Evolutionary conservation across 2,797 vertebrate genomes (phyloP).

Genomic region (Rhynchonycteris naso): DNA sequence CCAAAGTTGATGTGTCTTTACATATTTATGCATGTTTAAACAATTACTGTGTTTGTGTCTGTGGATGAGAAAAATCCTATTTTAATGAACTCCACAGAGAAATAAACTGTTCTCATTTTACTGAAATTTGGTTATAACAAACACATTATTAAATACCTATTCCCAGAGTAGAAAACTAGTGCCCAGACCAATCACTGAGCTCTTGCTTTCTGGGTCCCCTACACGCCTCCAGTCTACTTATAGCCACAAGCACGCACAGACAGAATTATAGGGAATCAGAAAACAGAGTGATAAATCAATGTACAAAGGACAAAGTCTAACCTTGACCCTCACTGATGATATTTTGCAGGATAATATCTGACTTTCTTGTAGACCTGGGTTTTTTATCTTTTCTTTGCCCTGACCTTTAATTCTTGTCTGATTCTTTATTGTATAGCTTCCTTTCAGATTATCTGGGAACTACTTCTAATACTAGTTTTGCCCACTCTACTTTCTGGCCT

Average conservation of each 20-base stretch:
- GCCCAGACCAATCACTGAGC: neutral
- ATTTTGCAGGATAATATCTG: neutral
- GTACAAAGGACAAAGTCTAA: neutral
- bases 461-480: neutral
- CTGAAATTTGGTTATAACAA: slow-evolving; percentile 61
- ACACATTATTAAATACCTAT: slow-evolving; percentile 55
- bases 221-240: neutral
- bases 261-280: neutral
- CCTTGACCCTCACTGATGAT: neutral
- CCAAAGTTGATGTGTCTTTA: slow-evolving; percentile 70
- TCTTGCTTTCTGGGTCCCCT: neutral
- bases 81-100: slow-evolving; percentile 68
- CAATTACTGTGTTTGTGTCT: slow-evolving; percentile 68
- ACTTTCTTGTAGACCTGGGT: neutral
- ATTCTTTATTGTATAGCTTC: neutral
- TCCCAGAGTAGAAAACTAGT: neutral
- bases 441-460: neutral
- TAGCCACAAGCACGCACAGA: neutral
- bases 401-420: neutral
- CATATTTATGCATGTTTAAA: slow-evolving; percentile 72
- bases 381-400: neutral
- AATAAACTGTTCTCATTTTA: slow-evolving; percentile 65
- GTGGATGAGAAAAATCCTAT: slow-evolving; percentile 59
- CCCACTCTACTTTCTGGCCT: neutral
- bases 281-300: neutral